Conservation (phyloP, 2,113 vertebrate species). For the Lophius piscatorius region DNA sequence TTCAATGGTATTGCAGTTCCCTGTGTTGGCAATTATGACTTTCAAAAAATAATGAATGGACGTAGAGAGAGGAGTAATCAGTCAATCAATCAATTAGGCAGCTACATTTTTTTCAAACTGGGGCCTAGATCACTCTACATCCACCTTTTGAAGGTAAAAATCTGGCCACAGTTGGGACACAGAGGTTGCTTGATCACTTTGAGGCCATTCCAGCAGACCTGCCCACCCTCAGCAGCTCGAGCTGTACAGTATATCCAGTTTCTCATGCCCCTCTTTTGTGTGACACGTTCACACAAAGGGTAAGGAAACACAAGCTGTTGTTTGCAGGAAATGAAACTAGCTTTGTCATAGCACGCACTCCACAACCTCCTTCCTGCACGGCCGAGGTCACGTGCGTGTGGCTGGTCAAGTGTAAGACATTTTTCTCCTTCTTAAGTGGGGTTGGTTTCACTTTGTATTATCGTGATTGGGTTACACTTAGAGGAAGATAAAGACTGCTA, state of each 20-base stretch:
- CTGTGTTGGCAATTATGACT: not conserved
- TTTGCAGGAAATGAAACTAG: constrained; percentile 64
- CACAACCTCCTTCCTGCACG: constrained; percentile 11
- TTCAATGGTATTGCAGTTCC: not conserved
- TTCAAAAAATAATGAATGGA: constrained; percentile 2
- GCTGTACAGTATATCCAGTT: constrained; percentile 48
- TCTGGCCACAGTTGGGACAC: constrained; percentile 17
- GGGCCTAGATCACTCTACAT: constrained; percentile 25
- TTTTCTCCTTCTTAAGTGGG: not conserved
- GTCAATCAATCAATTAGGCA: constrained; percentile 9
- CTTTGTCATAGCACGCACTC: constrained; percentile 35
- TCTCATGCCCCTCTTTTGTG: constrained; percentile 44
- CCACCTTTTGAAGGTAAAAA: constrained; percentile 45
- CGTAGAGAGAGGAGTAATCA: not conserved
- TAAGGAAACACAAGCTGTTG: constrained; percentile 57
- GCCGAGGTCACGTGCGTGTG: constrained; percentile 17
- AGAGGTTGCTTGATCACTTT: constrained; percentile 68
- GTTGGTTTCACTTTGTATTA: constrained; percentile 9
- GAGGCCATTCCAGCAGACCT: constrained; percentile 30
- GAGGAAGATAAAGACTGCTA: not conserved
- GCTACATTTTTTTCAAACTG: constrained; percentile 35
- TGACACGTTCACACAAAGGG: constrained; percentile 54
- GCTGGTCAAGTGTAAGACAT: not conserved
- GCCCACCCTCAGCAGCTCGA: constrained; percentile 35
- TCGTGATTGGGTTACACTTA: not conserved